Base-by-base conservation (phyloP, 2,113 vertebrate species). In the Corythaeola cristata region DNA sequence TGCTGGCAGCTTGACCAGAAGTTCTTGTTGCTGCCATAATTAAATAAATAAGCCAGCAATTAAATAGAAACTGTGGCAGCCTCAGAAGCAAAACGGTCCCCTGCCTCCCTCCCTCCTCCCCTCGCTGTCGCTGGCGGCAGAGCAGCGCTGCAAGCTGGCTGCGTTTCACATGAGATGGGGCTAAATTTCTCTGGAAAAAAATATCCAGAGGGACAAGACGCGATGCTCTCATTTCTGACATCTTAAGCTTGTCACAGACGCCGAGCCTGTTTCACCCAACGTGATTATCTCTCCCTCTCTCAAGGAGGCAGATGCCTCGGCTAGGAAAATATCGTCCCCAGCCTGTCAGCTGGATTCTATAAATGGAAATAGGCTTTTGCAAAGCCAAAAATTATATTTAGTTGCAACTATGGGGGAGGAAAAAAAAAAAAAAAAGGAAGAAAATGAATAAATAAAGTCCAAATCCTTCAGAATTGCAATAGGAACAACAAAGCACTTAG, bases 331-430 rank as follows among this genome's bases (percentile, higher is more conserved):
- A 91, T 92, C 44, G 28, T 84, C 89, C 90, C 84, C 79, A 68
- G 85, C 81, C 88, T 97, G 95, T 97, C 94, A 95, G 91, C 93
- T 93, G 96, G 59, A 67, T 91, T 73, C 96, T 96, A 96, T 96
- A 91, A 92, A 96, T 91, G 89, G 96, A 96, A 95, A 68, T 75
- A 88, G 85, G 74, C 53, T 50, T 79, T 64, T 41, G 55, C 72
- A 95, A 96, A 94, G 85, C 49, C 90, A 72, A 62, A 85, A 88
- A 89, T 74, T 96, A 93, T 95, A 87, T 92, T 94, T 96, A 91
- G 91, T 86, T 90, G 62, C 74, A 94, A 26, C 59, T 66, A 17
- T 9, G 32, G 50, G 37, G 67, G 33, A 12, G 9, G 18, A 7
- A 12, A n/a, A 32, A 15, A 68, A 44, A 44, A 44, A 44, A 44